Base-by-base conservation (phyloP, 2,888 invertebrate species). In the Drosophila koepferae region DNA sequence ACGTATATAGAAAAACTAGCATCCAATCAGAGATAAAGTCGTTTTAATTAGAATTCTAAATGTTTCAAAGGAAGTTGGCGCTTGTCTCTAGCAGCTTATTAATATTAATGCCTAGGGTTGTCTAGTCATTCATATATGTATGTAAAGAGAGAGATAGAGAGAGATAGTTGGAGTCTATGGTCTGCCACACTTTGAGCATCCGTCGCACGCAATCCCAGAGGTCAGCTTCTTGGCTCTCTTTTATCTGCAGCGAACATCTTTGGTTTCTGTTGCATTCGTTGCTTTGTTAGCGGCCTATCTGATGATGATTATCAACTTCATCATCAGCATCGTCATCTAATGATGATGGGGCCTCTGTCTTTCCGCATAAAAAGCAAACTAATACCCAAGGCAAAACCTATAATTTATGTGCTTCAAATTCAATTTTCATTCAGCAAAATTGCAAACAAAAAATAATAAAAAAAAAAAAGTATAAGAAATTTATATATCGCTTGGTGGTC, bases 31-130 rank as follows among this genome's bases (percentile, higher is more conserved):
- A 81, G 83, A 86, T 86, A 77, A 79, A 88, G 82, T 88, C 84
- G 86, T 80, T 84, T 86, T 86, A 88, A 88, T 86, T 86, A 80
- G 80, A 88, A 86, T 84, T 86, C 86, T 83, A 82, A 88, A 86
- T 87, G 83, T 81, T 85, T 85, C 85, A 85, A 82, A 87, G 82
- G 87, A 85, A 85, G 82, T 81, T 87, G 87, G 85, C 85, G 87
- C 85, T 82, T 84, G 85, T 81, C 55, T 59, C 55, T 43, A 58
- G 67, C 73, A 74, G 59, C 72, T 67, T 77, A 86, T 88, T 86
- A 86, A 88, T 86, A 86, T 86, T 86, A 81, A 86, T 86, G 83
- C 58, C 77, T 70, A 82, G 82, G 82, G 77, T 79, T 83, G 79
- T 61, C 72, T 55, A 36, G 0, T n/a, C 5, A 31, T n/a, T 5